Percentiles rank a stretch among this genome's conserved stretches.
phyloP scores from a whole-genome alignment of 2,797 vertebrate species.

The Coccyzus lansbergi region DNA sequence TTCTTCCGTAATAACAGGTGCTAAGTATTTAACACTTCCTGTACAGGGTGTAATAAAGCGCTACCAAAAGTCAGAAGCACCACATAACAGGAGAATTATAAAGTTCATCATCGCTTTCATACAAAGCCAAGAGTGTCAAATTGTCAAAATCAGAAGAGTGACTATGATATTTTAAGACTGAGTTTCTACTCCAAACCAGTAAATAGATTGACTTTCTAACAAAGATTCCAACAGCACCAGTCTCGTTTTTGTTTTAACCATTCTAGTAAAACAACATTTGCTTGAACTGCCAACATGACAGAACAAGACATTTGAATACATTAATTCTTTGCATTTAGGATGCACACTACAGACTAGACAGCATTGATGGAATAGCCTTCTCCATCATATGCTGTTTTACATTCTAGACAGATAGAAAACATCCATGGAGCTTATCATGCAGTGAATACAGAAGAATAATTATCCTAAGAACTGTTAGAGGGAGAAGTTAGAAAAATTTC shows the following conservation, averaged over 20 bases:
- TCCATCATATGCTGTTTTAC: background rate
- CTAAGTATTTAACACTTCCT: background rate
- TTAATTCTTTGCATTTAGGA: background rate
- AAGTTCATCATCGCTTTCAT: background rate
- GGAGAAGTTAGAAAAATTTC: background rate
- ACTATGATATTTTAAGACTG: background rate
- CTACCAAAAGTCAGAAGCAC: background rate
- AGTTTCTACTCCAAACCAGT: background rate
- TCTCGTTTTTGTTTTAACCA: background rate
- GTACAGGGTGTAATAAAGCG: background rate
- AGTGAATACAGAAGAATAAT: background rate
- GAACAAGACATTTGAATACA: background rate
- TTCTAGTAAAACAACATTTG: background rate
- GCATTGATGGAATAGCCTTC: fast-evolving
- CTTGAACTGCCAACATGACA: background rate
- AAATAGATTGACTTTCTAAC: background rate
- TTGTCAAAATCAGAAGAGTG: background rate
- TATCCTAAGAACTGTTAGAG: background rate
- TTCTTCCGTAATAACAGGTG: background rate
- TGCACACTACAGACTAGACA: background rate
- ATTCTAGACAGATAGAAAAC: background rate
- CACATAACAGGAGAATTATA: background rate
- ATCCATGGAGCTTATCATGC: background rate
- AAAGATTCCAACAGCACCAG: background rate
- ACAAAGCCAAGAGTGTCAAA: background rate